Conservation (phyloP, 2,113 vertebrate genomes). For the Amblyornis subalaris region DNA sequence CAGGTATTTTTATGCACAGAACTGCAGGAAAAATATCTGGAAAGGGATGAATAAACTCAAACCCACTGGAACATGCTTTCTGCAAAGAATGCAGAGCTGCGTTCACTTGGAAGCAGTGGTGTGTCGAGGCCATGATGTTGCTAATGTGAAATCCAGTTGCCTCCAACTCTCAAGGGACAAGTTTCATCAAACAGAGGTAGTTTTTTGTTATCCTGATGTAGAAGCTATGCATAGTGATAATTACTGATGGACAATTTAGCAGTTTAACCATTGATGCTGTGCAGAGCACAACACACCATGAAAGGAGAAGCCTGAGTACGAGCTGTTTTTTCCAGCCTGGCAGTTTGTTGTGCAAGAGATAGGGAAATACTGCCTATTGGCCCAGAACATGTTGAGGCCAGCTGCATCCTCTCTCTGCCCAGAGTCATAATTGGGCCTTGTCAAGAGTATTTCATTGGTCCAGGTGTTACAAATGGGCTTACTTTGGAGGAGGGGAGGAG, state of each 20-base stretch:
- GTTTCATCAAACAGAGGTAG: neutral
- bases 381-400: neutral
- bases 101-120: neutral
- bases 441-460: neutral
- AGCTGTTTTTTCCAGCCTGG: neutral
- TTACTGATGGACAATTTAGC: neutral
- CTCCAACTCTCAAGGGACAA: neutral
- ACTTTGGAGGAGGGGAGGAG: neutral
- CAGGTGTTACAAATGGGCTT: neutral
- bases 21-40: neutral
- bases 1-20: neutral
- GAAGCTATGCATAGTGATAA: neutral
- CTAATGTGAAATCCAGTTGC: neutral
- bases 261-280: neutral
- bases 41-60: neutral
- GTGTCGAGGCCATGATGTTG: neutral
- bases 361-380: neutral
- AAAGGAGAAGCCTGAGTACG: neutral
- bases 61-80: neutral
- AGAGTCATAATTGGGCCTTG: neutral
- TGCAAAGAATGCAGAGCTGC: neutral
- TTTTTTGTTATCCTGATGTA: neutral
- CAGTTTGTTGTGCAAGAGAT: neutral
- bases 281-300: neutral
- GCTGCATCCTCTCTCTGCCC: slow-evolving; percentile 44